Percentiles rank a stretch among this genome's conserved stretches.
Evolutionary conservation across 2,113 vertebrate species (phyloP).

Genomic region (Lethenteron reissneri): DNA sequence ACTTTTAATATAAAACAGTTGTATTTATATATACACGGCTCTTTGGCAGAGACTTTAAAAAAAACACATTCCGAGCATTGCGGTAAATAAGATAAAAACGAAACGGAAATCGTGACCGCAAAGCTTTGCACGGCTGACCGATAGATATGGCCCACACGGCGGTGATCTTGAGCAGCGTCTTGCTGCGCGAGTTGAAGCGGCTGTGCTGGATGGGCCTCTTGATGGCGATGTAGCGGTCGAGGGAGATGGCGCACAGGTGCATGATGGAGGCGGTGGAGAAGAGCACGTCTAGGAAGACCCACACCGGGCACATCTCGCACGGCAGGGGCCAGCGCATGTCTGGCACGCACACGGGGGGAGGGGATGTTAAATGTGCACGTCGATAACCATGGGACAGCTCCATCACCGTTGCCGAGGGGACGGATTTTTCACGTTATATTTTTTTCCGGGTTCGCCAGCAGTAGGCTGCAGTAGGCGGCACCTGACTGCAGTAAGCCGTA

Average conservation of each 20-base stretch:
- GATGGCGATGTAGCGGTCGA: constrained; percentile 86
- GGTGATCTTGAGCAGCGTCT: constrained; percentile 69
- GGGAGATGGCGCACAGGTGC: constrained; percentile 85
- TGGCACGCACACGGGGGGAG: constrained; percentile 17
- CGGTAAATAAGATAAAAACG: too few relatives aligned
- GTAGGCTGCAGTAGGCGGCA: too few relatives aligned
- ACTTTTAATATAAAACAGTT: too few relatives aligned
- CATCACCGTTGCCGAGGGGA: too few relatives aligned
- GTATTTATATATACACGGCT: too few relatives aligned
- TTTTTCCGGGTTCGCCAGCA: too few relatives aligned
- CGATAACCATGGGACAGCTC: too few relatives aligned
- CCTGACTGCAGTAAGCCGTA: too few relatives aligned
- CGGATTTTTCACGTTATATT: too few relatives aligned
- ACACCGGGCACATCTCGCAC: constrained; percentile 49
- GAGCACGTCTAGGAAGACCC: constrained; percentile 88
- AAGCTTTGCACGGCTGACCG: constrained; percentile 27
- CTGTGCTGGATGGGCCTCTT: constrained; percentile 79
- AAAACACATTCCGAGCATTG: too few relatives aligned
- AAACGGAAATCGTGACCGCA: too few relatives aligned
- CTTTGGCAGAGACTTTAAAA: too few relatives aligned
- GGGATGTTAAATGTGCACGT: not conserved
- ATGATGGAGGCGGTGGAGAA: constrained; percentile 94
- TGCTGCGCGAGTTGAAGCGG: constrained; percentile 75
- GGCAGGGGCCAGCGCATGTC: constrained; percentile 73
- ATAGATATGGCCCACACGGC: constrained; percentile 86